A percentile compares a stretch with the other conserved stretches of the same genome.
These are phyloP conservation scores for Limnephilus auricula DNA, from an alignment of 2,888 invertebrate genomes.

Conservation along the genomic window DNA sequence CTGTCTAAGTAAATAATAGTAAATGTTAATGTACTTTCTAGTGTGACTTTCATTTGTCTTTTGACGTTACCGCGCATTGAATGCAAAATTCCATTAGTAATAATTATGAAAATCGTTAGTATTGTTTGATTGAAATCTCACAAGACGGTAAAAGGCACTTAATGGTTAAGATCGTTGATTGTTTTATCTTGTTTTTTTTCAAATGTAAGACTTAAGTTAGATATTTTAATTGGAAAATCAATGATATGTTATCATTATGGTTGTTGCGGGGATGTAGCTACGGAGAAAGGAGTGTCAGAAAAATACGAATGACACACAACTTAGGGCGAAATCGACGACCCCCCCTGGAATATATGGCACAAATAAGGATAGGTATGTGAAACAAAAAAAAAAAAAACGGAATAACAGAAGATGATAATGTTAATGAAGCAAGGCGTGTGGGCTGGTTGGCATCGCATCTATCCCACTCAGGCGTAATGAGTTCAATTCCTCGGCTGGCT, in stretches of 20 bases:
- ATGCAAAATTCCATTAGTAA: neutral
- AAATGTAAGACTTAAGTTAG: neutral
- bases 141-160: neutral
- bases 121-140: neutral
- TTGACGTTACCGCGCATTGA: neutral
- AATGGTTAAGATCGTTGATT: neutral
- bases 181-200: neutral
- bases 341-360: too few relatives aligned
- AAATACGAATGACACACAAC: too few relatives aligned
- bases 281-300: too few relatives aligned
- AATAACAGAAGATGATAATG: too few relatives aligned
- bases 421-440: too few relatives aligned
- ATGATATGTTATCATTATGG: neutral
- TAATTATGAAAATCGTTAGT: neutral
- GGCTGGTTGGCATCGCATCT: too few relatives aligned
- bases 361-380: too few relatives aligned
- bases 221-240: neutral
- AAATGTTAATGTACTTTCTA: neutral
- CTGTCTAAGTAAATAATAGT: neutral
- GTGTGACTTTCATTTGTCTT: slow-evolving; percentile 2
- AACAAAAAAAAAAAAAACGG: too few relatives aligned
- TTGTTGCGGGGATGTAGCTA: neutral
- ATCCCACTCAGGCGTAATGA: too few relatives aligned
- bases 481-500: too few relatives aligned
- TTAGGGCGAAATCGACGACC: too few relatives aligned